Percentiles rank a stretch among this genome's conserved stretches.
phyloP scores from a whole-genome alignment of 2,888 invertebrate species.

The Sympetrum striolatum region DNA sequence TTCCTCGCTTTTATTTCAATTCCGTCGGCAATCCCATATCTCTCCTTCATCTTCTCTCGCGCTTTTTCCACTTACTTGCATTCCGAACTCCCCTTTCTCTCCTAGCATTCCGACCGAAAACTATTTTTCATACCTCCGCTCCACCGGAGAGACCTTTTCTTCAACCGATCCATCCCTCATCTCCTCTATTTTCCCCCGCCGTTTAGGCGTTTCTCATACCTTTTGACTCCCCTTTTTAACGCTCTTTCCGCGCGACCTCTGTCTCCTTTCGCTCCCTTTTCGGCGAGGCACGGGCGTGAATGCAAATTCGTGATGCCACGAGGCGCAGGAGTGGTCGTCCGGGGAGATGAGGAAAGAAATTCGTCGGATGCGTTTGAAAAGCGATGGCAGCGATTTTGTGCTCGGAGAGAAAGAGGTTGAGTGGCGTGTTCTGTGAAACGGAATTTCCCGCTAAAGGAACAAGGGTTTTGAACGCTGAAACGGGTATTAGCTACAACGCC shows the following conservation, averaged over 20 bases:
- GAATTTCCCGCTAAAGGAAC: too few relatives aligned
- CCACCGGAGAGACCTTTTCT: neutral
- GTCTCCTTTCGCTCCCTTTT: neutral
- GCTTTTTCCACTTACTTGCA: neutral
- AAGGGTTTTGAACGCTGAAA: too few relatives aligned
- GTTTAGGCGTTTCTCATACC: neutral
- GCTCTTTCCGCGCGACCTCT: neutral
- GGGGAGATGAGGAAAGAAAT: neutral
- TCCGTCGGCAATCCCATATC: neutral
- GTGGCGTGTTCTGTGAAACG: too few relatives aligned
- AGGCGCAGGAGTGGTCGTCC: neutral
- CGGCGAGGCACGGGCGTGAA: neutral
- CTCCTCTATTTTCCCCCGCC: neutral
- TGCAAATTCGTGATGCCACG: neutral
- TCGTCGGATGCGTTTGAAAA: neutral
- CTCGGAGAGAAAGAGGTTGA: too few relatives aligned
- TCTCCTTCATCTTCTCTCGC: neutral
- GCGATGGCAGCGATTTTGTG: neutral
- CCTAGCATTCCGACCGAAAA: neutral
- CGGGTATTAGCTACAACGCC: too few relatives aligned
- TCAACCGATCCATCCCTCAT: neutral
- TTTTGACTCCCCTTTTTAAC: neutral
- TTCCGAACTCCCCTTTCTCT: neutral
- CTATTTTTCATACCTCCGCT: neutral
- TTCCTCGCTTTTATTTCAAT: neutral